phyloP scores from a whole-genome alignment of 2,797 vertebrate species.

The Halcyon chelicuti region DNA sequence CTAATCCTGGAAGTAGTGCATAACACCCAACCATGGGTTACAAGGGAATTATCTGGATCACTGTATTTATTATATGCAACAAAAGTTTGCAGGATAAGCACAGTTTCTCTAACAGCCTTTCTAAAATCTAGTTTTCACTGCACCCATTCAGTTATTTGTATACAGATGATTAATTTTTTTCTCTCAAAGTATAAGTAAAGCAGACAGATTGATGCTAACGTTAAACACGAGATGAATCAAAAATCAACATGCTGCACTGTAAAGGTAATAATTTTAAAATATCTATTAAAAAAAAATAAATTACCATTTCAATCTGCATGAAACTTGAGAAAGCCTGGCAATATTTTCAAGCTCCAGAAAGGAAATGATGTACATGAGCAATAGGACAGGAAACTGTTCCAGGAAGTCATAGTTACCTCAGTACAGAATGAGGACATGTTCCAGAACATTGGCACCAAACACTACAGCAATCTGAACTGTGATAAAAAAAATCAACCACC shows the following conservation, averaged over 20 bases:
- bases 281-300: neutral
- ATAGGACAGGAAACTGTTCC: slow-evolving; percentile 80
- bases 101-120: neutral
- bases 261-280: neutral
- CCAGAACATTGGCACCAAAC: slow-evolving; percentile 80
- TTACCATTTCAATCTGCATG: slow-evolving; percentile 76
- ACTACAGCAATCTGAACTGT: slow-evolving; percentile 80
- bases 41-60: neutral
- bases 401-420: slow-evolving; percentile 86
- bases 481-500: neutral
- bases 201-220: neutral
- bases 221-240: neutral
- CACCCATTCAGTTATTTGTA: neutral
- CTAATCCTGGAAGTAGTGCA: neutral
- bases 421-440: slow-evolving; percentile 83
- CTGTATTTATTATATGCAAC: neutral
- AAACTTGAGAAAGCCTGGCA: slow-evolving; percentile 82
- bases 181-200: neutral
- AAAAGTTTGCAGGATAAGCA: neutral
- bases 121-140: neutral
- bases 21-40: neutral
- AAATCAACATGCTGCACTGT: neutral
- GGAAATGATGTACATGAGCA: slow-evolving; percentile 85
- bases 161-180: neutral
- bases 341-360: slow-evolving; percentile 87